A percentile compares a stretch with the other conserved stretches of the same genome.
Conservation (phyloP, 2,888 invertebrate genomes). For the Octonoba sinensis region DNA sequence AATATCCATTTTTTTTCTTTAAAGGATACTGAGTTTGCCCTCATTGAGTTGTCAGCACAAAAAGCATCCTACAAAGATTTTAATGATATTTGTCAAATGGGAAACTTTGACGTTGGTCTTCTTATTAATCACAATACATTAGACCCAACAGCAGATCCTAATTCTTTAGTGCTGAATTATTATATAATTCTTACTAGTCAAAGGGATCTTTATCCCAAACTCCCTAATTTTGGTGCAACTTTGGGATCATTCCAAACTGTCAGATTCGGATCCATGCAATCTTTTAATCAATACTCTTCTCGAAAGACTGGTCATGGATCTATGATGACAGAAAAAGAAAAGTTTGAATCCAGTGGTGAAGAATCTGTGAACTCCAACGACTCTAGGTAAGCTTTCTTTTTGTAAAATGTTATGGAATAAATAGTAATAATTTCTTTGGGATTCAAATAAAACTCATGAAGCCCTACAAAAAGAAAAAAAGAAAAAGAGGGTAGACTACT, state of each 20-base stretch:
- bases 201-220: slow-evolving; percentile 74
- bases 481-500: too few relatives aligned
- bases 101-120: slow-evolving; percentile 79
- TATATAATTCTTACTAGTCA: slow-evolving; percentile 77
- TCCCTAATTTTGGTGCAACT: slow-evolving; percentile 68
- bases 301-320: slow-evolving; percentile 52
- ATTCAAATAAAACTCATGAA: too few relatives aligned
- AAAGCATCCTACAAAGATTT: slow-evolving; percentile 76
- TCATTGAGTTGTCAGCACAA: slow-evolving; percentile 77
- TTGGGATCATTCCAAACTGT: slow-evolving; percentile 63
- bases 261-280: slow-evolving; percentile 13
- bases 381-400: slow-evolving; percentile 15
- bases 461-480: too few relatives aligned
- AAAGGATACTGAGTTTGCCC: slow-evolving; percentile 76
- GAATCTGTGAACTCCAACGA: slow-evolving; percentile 40
- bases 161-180: slow-evolving; percentile 75
- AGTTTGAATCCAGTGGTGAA: slow-evolving; percentile 55
- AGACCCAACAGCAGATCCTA: slow-evolving; percentile 42
- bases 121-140: slow-evolving; percentile 76
- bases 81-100: slow-evolving; percentile 76
- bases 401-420: background rate
- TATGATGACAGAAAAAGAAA: slow-evolving; percentile 28
- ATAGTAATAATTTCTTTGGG: background rate
- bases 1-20: slow-evolving; percentile 8
- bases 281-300: slow-evolving; percentile 41